Evolutionary conservation across 2,888 invertebrate species (phyloP).

Genomic region (Drosophila differens): DNA sequence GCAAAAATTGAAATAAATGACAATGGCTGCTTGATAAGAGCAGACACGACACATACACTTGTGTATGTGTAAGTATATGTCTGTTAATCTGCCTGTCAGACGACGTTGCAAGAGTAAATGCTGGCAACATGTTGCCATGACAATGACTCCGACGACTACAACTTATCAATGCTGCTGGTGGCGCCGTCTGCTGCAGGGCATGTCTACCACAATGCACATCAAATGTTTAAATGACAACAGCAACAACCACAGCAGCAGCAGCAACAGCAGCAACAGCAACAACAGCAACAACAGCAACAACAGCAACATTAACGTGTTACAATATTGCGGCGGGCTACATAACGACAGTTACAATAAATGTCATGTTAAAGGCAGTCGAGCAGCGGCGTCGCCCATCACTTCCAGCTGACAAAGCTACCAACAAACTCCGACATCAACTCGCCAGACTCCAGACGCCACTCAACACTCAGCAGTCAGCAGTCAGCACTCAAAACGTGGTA

Average conservation of each 20-base stretch:
- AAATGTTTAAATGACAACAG: slow-evolving; percentile 75
- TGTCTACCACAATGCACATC: slow-evolving; percentile 78
- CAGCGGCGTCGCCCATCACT: slow-evolving; percentile 69
- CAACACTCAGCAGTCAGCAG: slow-evolving; percentile 36
- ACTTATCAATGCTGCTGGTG: slow-evolving; percentile 48
- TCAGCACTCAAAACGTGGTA: slow-evolving; percentile 38
- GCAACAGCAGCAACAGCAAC: slow-evolving; percentile 24
- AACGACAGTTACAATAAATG: slow-evolving; percentile 83
- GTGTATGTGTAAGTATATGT: slow-evolving; percentile 22
- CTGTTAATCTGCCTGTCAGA: slow-evolving; percentile 43
- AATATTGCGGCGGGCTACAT: slow-evolving; percentile 33
- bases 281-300: slow-evolving; percentile 50
- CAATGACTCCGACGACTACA: slow-evolving; percentile 68
- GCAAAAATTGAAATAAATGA: slow-evolving; percentile 81
- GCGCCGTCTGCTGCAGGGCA: slow-evolving; percentile 62
- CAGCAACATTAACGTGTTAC: slow-evolving; percentile 52
- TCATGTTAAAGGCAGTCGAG: slow-evolving; percentile 79
- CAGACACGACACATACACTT: slow-evolving; percentile 8
- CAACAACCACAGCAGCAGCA: slow-evolving; percentile 35
- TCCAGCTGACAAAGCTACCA: slow-evolving; percentile 44
- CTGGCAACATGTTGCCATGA: slow-evolving; percentile 78
- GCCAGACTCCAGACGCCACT: slow-evolving; percentile 38
- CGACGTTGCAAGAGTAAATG: slow-evolving; percentile 39
- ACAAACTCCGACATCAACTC: slow-evolving; percentile 27
- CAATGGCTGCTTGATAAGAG: slow-evolving; percentile 57